A percentile compares a stretch with the other conserved stretches of the same genome.
Conservation (phyloP, 2,797 vertebrate genomes). For the Cyprinodon diabolis region DNA sequence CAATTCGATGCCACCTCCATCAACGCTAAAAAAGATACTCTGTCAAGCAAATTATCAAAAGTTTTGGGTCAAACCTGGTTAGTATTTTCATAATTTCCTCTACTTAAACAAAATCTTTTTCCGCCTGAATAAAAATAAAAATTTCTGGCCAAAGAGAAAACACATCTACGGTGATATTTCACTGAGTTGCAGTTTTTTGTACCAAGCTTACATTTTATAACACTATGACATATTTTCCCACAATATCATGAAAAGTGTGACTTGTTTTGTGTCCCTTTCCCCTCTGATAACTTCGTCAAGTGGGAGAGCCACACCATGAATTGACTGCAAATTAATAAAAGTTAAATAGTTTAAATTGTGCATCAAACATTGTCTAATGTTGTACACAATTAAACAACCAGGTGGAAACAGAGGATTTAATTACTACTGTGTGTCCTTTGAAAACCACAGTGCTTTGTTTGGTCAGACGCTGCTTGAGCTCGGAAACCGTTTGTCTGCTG, state of each 20-base stretch:
- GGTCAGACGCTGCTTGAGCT: conserved; percentile 1
- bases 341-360: neutral
- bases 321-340: too few species aligned
- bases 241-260: neutral
- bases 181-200: neutral
- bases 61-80: neutral
- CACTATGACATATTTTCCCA: neutral
- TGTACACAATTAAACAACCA: neutral
- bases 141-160: too few species aligned
- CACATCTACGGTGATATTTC: neutral
- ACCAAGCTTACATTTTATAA: neutral
- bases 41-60: neutral
- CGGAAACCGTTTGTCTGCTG: conserved; percentile 37
- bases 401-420: neutral
- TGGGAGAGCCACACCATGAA: too few species aligned
- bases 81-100: neutral
- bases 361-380: neutral
- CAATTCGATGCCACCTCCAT: neutral
- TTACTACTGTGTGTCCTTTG: too few species aligned
- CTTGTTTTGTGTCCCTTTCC: neutral
- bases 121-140: neutral
- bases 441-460: too few species aligned
- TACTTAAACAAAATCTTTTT: neutral
- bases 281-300: neutral
- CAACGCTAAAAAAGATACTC: neutral